phyloP scores from a whole-genome alignment of 2,797 vertebrate genomes.

The Antrozous pallidus region DNA sequence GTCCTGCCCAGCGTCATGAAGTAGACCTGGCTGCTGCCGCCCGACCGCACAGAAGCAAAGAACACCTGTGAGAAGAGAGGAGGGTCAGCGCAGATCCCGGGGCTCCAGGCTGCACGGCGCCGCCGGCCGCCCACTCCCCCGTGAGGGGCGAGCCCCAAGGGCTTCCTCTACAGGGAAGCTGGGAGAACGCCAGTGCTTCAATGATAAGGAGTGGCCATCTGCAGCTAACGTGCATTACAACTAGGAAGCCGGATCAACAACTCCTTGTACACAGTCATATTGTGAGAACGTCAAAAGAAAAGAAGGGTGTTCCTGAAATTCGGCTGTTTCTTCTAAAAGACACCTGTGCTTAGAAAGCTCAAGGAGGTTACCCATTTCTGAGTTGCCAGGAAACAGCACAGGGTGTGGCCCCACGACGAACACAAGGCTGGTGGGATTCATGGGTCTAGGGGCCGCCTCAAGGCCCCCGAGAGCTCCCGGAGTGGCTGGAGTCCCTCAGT shows the following conservation, averaged over 20 bases:
- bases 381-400: no score
- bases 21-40: slow-evolving; percentile 93
- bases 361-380: no score
- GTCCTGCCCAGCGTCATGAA: slow-evolving; percentile 94
- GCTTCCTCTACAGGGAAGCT: not conserved
- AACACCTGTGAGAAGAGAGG: slow-evolving; percentile 85
- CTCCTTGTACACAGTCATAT: not conserved
- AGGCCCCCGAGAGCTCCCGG: no score
- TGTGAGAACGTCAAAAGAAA: not conserved
- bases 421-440: no score
- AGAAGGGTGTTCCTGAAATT: not conserved
- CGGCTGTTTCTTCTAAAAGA: not conserved
- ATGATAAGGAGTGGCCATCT: not conserved
- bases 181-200: not conserved
- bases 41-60: slow-evolving; percentile 92
- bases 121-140: no score
- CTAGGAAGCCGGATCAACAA: not conserved
- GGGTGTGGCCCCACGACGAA: no score
- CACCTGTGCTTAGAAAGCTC: not conserved
- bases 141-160: no score
- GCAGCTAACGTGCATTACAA: not conserved
- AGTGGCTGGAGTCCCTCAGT: no score
- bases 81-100: not conserved
- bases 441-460: no score
- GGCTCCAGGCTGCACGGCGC: no score